Percentiles rank a stretch among this genome's conserved stretches.
Conservation (phyloP, 2,888 invertebrate species). For the Emesis russula region DNA sequence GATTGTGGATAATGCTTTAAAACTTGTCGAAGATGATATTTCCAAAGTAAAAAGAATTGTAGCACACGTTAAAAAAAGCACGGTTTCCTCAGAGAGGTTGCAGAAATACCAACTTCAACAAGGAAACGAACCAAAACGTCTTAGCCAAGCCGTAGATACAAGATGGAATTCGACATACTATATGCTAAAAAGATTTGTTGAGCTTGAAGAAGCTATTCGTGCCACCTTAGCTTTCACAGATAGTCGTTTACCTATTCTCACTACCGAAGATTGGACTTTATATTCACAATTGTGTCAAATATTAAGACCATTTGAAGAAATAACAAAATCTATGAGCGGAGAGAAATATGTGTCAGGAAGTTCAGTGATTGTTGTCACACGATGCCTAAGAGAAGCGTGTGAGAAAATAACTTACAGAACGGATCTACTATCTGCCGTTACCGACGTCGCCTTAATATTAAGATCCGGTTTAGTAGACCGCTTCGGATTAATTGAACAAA, state of each 20-base stretch:
- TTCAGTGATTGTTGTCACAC: conserved; percentile 68
- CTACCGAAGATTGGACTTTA: conserved; percentile 77
- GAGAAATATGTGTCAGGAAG: conserved; percentile 83
- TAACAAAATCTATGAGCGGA: conserved; percentile 72
- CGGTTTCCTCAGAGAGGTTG: neutral
- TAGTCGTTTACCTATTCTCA: conserved; percentile 37
- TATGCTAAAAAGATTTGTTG: conserved; percentile 84
- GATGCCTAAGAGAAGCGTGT: neutral
- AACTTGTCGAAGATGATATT: conserved; percentile 25
- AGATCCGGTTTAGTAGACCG: conserved; percentile 33
- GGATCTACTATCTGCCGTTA: neutral
- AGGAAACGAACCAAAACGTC: conserved; percentile 69
- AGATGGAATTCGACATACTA: conserved; percentile 86
- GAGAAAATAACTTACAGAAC: neutral
- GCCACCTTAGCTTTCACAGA: conserved; percentile 66
- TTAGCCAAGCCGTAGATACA: conserved; percentile 85
- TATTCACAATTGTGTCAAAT: conserved; percentile 68
- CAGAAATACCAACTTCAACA: conserved; percentile 76
- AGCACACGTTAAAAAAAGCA: neutral
- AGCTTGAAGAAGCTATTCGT: conserved; percentile 78
- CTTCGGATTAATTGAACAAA: conserved; percentile 75
- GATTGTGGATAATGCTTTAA: conserved; percentile 71
- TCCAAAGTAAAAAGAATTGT: neutral
- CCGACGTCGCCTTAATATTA: neutral
- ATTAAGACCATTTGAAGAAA: conserved; percentile 77